Evolutionary conservation across 2,113 vertebrate genomes (phyloP).

Genomic region (Vicugna pacos): DNA sequence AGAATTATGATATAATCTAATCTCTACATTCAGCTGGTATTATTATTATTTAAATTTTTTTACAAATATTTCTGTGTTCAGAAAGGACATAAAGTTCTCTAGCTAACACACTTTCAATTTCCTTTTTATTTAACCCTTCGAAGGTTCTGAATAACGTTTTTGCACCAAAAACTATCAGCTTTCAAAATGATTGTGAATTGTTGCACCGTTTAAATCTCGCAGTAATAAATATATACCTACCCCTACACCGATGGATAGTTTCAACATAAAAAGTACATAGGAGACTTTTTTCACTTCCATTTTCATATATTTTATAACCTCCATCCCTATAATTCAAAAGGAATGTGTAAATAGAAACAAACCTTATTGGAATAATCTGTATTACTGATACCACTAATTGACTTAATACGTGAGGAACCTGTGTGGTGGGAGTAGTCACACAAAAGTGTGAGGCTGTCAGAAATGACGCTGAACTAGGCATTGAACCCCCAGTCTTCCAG

Average conservation of each 20-base stretch:
- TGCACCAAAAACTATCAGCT: background rate
- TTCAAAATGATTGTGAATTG: background rate
- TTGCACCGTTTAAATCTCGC: constrained; percentile 3
- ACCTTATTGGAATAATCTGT: background rate
- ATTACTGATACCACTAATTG: background rate
- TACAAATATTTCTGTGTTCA: constrained; percentile 36
- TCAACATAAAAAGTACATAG: background rate
- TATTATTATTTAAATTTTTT: constrained; percentile 62
- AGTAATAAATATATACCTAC: background rate
- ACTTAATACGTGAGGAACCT: background rate
- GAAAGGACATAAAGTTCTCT: background rate
- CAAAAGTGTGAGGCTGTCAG: background rate
- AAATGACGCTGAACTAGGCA: background rate
- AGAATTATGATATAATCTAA: constrained; percentile 10
- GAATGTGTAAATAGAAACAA: constrained; percentile 16
- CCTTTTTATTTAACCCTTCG: constrained; percentile 52
- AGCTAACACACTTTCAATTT: background rate
- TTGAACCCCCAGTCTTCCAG: background rate
- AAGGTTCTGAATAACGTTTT: background rate
- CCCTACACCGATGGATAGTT: background rate
- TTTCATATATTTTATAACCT: background rate
- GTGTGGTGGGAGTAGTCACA: background rate
- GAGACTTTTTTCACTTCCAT: background rate
- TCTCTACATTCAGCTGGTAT: background rate
- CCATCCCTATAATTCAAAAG: background rate